phyloP scores from a whole-genome alignment of 2,888 invertebrate genomes.

The Synergus laeviventris region DNA sequence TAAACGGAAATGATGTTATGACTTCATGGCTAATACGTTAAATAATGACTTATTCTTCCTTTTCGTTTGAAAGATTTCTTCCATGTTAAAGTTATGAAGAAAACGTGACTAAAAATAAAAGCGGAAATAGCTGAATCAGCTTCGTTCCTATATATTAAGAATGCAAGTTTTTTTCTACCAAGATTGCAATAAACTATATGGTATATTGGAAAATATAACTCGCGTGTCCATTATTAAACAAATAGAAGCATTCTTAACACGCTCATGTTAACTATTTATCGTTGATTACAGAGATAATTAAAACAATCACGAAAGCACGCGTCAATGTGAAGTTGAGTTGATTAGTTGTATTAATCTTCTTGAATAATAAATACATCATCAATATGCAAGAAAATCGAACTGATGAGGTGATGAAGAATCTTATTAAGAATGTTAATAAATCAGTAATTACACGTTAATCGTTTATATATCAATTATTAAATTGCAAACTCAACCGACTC shows the following conservation, averaged over 20 bases:
- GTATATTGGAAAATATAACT: background rate
- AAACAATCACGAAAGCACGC: background rate
- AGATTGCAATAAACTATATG: too few species aligned
- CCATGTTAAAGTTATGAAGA: background rate
- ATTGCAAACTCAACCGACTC: background rate
- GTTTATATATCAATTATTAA: background rate
- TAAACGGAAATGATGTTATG: background rate
- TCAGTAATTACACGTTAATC: background rate
- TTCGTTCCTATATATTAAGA: background rate
- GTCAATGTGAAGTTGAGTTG: background rate
- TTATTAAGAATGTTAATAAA: too few species aligned
- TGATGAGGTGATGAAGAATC: background rate
- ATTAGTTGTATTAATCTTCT: background rate
- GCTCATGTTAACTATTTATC: background rate
- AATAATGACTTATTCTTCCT: background rate
- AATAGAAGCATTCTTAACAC: background rate
- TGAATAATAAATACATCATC: too few species aligned
- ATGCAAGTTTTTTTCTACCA: background rate
- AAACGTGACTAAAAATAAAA: background rate
- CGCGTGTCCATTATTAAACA: background rate
- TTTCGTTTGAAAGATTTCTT: background rate
- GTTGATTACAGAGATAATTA: background rate
- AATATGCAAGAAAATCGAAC: background rate
- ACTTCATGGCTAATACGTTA: background rate
- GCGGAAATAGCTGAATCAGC: background rate